Conservation (phyloP, 1,140 invertebrate genomes). For the Streblospio benedicti region DNA sequence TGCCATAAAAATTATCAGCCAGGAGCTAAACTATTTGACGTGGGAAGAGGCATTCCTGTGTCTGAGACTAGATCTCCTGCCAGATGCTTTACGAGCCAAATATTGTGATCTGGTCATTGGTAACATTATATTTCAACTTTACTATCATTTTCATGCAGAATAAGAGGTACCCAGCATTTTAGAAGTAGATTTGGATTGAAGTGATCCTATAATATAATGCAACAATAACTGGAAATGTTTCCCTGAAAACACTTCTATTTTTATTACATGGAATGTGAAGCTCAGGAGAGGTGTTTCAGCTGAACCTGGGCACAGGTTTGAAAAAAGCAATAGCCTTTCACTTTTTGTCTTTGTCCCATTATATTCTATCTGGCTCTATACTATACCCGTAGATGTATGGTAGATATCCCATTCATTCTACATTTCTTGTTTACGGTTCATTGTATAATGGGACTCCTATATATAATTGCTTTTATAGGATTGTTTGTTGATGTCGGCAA, state of each 20-base stretch:
- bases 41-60: conserved; percentile 44
- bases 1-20: conserved; percentile 39
- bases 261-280: neutral
- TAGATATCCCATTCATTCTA: neutral
- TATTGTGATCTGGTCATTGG: conserved; percentile 44
- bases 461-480: conserved; percentile 20
- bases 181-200: neutral
- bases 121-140: conserved; percentile 13
- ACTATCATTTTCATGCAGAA: neutral
- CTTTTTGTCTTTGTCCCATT: neutral
- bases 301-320: neutral
- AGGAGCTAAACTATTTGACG: conserved; percentile 38
- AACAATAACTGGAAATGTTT: neutral
- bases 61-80: conserved; percentile 32
- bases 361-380: too few species aligned
- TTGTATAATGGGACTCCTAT: neutral
- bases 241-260: neutral
- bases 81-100: conserved; percentile 37
- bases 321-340: neutral
- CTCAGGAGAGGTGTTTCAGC: neutral
- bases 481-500: conserved; percentile 43
- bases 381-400: neutral
- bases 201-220: neutral
- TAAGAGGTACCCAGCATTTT: neutral
- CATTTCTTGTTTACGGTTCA: neutral